These are phyloP conservation scores for Pseudeuparius sepicola DNA, from an alignment of 2,888 invertebrate genomes.

Conservation along the genomic window DNA sequence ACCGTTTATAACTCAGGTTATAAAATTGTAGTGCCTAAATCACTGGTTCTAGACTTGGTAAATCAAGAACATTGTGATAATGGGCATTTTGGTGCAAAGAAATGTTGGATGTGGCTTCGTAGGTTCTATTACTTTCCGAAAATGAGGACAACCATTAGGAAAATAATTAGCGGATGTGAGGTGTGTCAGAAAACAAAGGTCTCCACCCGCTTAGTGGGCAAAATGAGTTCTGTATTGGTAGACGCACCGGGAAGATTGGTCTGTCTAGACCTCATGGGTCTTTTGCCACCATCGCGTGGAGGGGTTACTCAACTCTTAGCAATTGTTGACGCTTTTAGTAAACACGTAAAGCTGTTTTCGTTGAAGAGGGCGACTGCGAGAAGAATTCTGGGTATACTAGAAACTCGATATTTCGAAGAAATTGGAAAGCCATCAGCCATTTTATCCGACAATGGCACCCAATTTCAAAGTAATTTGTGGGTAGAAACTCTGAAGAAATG, in stretches of 20 bases:
- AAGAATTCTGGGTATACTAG: background rate
- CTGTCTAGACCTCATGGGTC: conserved; percentile 17
- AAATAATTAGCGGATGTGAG: background rate
- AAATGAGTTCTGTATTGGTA: background rate
- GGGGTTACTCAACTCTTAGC: conserved; percentile 12
- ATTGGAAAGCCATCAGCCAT: background rate
- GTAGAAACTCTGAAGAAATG: background rate
- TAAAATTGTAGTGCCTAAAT: too few species aligned
- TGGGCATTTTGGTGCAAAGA: too few species aligned
- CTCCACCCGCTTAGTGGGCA: background rate
- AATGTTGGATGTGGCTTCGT: too few species aligned
- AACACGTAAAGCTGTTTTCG: too few species aligned
- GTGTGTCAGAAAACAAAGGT: conserved; percentile 6
- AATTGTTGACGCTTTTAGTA: conserved; percentile 13
- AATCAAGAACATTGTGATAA: too few species aligned
- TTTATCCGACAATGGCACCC: background rate
- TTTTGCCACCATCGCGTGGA: conserved; percentile 10
- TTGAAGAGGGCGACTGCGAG: background rate
- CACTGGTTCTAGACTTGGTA: too few species aligned
- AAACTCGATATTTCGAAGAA: background rate
- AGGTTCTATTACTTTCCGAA: too few species aligned
- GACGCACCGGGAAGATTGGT: conserved; percentile 7
- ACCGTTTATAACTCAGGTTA: too few species aligned
- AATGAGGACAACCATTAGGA: too few species aligned
- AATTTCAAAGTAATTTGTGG: background rate